phyloP scores from a whole-genome alignment of 2,888 invertebrate genomes.

The Lithosia quadra region DNA sequence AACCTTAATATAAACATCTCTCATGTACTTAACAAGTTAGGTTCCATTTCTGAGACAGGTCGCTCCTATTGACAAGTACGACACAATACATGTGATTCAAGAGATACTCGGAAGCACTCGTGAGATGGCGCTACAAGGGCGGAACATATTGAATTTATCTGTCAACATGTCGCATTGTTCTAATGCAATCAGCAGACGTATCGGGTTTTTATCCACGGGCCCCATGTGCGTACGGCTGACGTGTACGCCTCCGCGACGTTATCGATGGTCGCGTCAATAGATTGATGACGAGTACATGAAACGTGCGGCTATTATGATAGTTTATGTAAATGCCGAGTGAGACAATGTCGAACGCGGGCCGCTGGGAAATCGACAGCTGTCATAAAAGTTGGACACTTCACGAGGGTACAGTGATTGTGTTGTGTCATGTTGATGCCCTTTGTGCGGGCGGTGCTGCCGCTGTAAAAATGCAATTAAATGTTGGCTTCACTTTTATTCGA shows the following conservation, averaged over 20 bases:
- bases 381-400: conserved; percentile 47
- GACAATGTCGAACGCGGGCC: conserved; percentile 24
- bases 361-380: conserved; percentile 59
- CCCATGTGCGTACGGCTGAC: conserved; percentile 34
- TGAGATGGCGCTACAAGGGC: background rate
- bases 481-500: conserved; percentile 12
- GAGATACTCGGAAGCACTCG: background rate
- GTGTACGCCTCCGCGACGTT: conserved; percentile 34
- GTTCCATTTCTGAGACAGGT: background rate
- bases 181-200: conserved; percentile 27
- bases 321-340: conserved; percentile 34
- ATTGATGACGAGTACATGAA: conserved; percentile 29
- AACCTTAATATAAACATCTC: background rate
- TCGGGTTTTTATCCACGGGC: conserved; percentile 36
- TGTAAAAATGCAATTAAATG: conserved; percentile 21
- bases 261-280: conserved; percentile 38
- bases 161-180: conserved; percentile 37
- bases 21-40: background rate
- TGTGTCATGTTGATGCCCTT: conserved; percentile 13
- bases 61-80: background rate
- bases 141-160: conserved; percentile 24
- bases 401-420: conserved; percentile 20
- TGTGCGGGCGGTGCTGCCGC: background rate
- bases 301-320: conserved; percentile 22
- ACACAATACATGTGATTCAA: conserved; percentile 3